phyloP scores from a whole-genome alignment of 2,113 vertebrate genomes.

The Planiliza haematocheilus region DNA sequence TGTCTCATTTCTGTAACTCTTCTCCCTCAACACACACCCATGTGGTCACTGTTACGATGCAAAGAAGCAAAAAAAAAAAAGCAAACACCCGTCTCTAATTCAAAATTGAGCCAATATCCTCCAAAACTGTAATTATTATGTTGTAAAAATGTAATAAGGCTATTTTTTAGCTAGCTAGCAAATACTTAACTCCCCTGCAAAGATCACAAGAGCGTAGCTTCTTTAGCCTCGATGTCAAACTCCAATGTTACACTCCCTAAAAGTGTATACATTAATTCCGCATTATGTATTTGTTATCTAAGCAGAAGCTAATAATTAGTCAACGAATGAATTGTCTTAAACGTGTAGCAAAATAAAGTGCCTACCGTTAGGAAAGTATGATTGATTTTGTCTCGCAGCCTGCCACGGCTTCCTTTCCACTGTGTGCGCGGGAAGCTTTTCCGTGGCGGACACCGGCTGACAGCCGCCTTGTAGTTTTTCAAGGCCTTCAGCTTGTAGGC shows the following conservation, averaged over 20 bases:
- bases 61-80: background rate
- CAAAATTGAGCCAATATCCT: background rate
- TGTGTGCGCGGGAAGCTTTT: slow-evolving; percentile 38
- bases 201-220: background rate
- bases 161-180: background rate
- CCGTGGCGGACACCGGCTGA: slow-evolving; percentile 22
- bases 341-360: background rate
- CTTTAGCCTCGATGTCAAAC: slow-evolving; percentile 21
- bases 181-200: background rate
- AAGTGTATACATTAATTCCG: background rate
- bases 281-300: too few species aligned
- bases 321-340: rapidly evolving
- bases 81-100: background rate
- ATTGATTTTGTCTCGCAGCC: background rate
- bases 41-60: too few species aligned
- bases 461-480: slow-evolving; percentile 55
- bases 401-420: background rate
- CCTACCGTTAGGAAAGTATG: slow-evolving; percentile 47
- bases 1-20: background rate
- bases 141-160: background rate
- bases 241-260: slow-evolving; percentile 47
- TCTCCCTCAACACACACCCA: background rate
- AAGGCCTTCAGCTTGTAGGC: rapidly evolving
- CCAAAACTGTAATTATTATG: background rate
- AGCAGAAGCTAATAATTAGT: rapidly evolving